Base-by-base conservation (phyloP, 2,113 vertebrate species). In the Oplegnathus fasciatus region DNA sequence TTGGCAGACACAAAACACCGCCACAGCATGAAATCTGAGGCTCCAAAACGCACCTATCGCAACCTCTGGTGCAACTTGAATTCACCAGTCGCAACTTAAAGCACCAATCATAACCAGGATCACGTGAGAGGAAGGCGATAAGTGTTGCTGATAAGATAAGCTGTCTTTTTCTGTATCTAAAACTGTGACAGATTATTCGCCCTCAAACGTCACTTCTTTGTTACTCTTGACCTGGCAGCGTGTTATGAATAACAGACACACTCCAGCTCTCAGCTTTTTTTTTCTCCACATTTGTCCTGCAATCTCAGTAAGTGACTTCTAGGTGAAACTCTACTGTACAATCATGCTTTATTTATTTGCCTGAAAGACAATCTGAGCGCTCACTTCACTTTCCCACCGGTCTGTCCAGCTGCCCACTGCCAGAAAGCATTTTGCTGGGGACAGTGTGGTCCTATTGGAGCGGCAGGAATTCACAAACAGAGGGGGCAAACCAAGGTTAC, bases 401-500 rank as follows among this genome's bases (percentile, higher is more conserved):
- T 70, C 83, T 0, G 76, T 88, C 90, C 89, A 84, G 88, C 87
- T 81, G 85, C 91, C 86, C 61, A 42, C 71, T 84, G 92, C 90
- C 89, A 92, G 86, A 89, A 88, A 91, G 83, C 78, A n/a, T 89
- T 90, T 91, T 91, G 82, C 85, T 69, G 89, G 91, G 91, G 94
- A 95, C 93, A 86, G 80, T 80, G 88, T 68, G 91, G 93, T 94
- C 89, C 90, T 88, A 70, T 57, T 77, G 86, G 89, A 92, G 85
- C 75, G 88, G 87, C 83, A 89, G 88, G 92, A 94, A 93, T 94
- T 94, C 83, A 86, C 86, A 93, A 94, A 93, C 91, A 93, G 82
- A 89, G 82, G 88, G 92, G 82, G 92, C 88, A 90, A 91, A 93
- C 87, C 92, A 92, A 94, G 93, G 92, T 94, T 94, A 94, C 89